These are phyloP conservation scores for Pseudois nayaur DNA, from an alignment of 2,113 vertebrate genomes.

Conservation along the genomic window DNA sequence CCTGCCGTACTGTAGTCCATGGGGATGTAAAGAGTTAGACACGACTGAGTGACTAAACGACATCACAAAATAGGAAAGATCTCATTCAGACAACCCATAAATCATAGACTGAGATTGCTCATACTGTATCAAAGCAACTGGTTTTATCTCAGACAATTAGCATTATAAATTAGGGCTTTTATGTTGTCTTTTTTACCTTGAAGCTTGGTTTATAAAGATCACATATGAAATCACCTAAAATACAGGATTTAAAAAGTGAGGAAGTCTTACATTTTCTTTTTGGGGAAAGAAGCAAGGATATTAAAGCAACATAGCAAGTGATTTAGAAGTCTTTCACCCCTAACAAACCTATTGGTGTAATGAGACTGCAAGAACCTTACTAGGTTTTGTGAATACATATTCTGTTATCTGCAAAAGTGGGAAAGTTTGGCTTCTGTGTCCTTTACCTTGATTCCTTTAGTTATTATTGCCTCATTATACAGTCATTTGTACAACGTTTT, in stretches of 20 bases:
- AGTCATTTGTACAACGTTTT: constrained; percentile 77
- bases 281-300: neutral
- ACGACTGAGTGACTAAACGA: neutral
- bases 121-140: neutral
- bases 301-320: neutral
- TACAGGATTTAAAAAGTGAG: neutral
- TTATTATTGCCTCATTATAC: constrained; percentile 81
- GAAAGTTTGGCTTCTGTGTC: constrained; percentile 59
- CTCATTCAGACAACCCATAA: neutral
- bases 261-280: neutral
- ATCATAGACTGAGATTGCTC: neutral
- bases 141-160: neutral
- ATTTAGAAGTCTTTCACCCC: constrained; percentile 46
- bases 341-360: constrained; percentile 52
- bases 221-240: neutral
- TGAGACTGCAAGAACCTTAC: constrained; percentile 28
- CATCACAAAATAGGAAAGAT: neutral
- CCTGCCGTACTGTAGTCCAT: neutral
- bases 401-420: constrained; percentile 59
- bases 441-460: constrained; percentile 52
- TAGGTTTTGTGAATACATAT: constrained; percentile 52
- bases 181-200: neutral
- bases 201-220: constrained; percentile 7
- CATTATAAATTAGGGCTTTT: neutral
- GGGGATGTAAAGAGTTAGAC: neutral